Evolutionary conservation across 2,113 vertebrate species (phyloP).

Genomic region (Cinclus mexicanus): DNA sequence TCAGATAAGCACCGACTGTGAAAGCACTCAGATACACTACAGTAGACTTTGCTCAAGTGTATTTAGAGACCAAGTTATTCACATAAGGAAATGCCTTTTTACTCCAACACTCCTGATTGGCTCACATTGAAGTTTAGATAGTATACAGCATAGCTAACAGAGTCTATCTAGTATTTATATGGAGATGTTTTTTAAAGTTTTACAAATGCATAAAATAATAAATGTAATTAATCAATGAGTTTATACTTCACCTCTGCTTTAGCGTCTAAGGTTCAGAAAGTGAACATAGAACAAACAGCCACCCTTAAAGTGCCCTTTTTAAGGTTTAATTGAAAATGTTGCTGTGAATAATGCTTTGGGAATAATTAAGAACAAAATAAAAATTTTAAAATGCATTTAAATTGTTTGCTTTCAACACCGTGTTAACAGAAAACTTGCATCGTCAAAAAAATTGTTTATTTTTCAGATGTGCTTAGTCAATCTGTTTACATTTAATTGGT

Average conservation of each 20-base stretch:
- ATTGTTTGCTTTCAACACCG: neutral
- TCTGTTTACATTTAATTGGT: slow-evolving; percentile 9
- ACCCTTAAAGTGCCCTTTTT: neutral
- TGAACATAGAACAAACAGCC: neutral
- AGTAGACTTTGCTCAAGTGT: neutral
- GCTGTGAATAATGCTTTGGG: neutral
- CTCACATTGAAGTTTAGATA: neutral
- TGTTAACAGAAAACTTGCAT: neutral
- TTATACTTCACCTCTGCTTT: neutral
- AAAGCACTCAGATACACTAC: neutral
- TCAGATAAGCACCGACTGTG: neutral
- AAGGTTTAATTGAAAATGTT: neutral
- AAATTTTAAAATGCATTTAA: neutral
- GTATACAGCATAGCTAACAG: neutral
- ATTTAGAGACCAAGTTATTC: slow-evolving; percentile 41
- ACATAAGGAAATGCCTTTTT: slow-evolving; percentile 28
- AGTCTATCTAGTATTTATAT: neutral
- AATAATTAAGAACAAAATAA: neutral
- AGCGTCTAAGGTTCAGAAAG: neutral
- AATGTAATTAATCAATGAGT: neutral
- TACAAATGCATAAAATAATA: neutral
- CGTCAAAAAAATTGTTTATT: neutral
- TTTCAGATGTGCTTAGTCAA: neutral
- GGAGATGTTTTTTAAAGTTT: neutral
- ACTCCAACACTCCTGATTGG: neutral